Evolutionary conservation across 2,113 vertebrate genomes (phyloP), one percentile per base, ranked within the genome.

Genomic region (Meleagris gallopavo): DNA sequence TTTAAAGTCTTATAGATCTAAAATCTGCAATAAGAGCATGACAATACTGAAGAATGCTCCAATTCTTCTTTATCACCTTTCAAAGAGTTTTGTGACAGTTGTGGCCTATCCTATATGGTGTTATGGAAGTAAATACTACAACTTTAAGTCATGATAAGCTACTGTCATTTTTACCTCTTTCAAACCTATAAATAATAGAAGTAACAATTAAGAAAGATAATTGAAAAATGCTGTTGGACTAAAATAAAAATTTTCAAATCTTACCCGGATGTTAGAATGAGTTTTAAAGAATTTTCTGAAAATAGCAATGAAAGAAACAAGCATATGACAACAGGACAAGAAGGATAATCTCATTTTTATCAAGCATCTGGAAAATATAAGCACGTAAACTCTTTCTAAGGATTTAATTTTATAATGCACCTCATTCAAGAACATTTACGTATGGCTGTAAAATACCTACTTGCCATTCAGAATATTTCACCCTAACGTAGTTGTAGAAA

Each of bases 311-410:
- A 62, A 94, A 77, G 85, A 82, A 94, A 72, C 6, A 76, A 85
- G 62, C 38, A 41, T 46, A 86, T 86, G 73, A 50, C 64, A 91
- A 92, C 48, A 50, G 48, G 6, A 90, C 70, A 38, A 83, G 62
- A 34, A 40, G 32, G 60, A 64, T 83, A 58, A 77, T 81, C 83
- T 81, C 74, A 45, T 40, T 65, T 74, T 24, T 83, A 88, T 66
- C 71, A 74, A 94, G 74, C 89, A 95, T 91, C 84, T 95, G 85
- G 87, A 94, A 94, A 89, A 91, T 58, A 15, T 80, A 88, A 94
- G n/a, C 1, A 2, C 24, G 58, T 82, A 74, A 87, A 38, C 43
- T 79, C 11, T 38, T 76, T 86, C 89, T 50, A 43, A 64, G 46
- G 38, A 74, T 87, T 94, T 85, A 80, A 88, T 87, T 94, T 89